Conservation (phyloP, 2,888 invertebrate species). For the Strigamia maritima region DNA sequence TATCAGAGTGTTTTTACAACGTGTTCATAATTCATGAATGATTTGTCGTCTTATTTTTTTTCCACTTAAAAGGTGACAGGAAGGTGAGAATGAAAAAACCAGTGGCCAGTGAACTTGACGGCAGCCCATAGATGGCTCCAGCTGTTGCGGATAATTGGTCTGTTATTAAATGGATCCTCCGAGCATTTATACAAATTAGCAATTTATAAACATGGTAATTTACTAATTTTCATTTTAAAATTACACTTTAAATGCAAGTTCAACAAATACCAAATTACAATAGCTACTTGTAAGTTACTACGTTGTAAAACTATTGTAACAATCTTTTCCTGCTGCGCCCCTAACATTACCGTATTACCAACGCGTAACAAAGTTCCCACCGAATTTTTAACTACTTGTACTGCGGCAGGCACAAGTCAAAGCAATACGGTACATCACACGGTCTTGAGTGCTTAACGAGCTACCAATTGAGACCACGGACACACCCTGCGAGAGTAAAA, state of each 20-base stretch:
- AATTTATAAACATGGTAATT: too few species aligned
- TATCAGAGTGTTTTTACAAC: too few species aligned
- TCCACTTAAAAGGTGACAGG: background rate
- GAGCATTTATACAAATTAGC: background rate
- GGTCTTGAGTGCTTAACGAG: background rate
- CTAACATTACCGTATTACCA: too few species aligned
- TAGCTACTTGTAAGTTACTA: too few species aligned
- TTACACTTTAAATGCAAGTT: too few species aligned
- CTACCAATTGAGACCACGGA: background rate
- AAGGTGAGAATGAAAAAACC: conserved; percentile 1
- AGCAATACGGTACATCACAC: background rate
- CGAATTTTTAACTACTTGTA: background rate
- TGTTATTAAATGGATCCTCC: background rate
- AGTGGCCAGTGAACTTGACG: background rate
- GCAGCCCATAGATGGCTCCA: background rate
- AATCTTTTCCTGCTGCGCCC: background rate
- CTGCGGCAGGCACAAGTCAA: background rate
- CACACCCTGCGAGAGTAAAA: background rate
- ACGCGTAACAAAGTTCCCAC: background rate
- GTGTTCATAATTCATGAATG: background rate
- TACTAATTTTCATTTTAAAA: too few species aligned
- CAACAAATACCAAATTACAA: too few species aligned
- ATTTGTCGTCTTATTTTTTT: background rate
- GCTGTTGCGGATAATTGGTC: background rate
- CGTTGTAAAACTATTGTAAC: too few species aligned